Evolutionary conservation across 2,888 invertebrate species (phyloP).

Genomic region (Plusia festucae): DNA sequence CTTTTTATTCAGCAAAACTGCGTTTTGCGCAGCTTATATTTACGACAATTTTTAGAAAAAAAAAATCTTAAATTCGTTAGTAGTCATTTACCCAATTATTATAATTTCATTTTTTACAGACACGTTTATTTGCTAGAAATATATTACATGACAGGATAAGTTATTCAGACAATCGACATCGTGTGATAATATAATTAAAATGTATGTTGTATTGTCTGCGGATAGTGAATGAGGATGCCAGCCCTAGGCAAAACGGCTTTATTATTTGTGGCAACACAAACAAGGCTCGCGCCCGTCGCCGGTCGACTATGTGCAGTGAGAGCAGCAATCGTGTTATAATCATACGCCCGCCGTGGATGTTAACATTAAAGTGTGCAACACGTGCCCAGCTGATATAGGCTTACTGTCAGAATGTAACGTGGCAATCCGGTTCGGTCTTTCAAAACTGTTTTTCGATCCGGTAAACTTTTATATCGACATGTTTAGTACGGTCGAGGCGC

Average conservation of each 20-base stretch:
- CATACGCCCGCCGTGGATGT: conserved; percentile 36
- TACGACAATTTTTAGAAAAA: too few species aligned
- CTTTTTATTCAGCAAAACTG: too few species aligned
- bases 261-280: conserved; percentile 40
- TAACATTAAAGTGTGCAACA: conserved; percentile 43
- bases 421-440: conserved; percentile 56
- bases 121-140: too few species aligned
- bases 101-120: too few species aligned
- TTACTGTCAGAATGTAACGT: conserved; percentile 40
- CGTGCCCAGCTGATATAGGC: conserved; percentile 51
- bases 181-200: conserved; percentile 6
- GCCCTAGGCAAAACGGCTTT: conserved; percentile 21
- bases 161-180: background rate
- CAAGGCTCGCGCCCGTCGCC: conserved; percentile 12
- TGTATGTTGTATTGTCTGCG: conserved; percentile 9
- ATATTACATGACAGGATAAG: too few species aligned
- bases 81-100: too few species aligned
- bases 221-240: background rate
- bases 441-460: conserved; percentile 50
- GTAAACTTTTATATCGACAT: conserved; percentile 57
- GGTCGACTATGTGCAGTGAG: conserved; percentile 14
- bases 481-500: conserved; percentile 59
- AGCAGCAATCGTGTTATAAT: conserved; percentile 38
- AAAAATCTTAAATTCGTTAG: too few species aligned
- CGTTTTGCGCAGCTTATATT: too few species aligned